Conservation (phyloP, 2,113 vertebrate genomes). For the Prunella himalayana region DNA sequence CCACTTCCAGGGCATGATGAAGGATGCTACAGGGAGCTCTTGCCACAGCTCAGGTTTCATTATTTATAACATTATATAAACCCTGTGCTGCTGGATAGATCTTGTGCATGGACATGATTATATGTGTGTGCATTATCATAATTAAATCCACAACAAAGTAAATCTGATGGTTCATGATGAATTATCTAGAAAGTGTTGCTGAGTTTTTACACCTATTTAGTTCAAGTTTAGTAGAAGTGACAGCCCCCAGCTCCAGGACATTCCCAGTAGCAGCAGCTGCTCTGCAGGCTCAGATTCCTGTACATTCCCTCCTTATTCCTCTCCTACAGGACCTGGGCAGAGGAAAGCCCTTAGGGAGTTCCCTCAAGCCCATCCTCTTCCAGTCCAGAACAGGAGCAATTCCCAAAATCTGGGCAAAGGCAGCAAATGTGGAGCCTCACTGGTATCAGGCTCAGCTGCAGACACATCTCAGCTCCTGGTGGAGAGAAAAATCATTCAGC, state of each 20-base stretch:
- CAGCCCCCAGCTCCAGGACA: not conserved
- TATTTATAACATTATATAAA: not conserved
- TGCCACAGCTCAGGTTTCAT: not conserved
- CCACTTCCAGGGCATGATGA: not conserved
- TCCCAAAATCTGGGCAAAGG: not conserved
- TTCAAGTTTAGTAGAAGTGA: not conserved
- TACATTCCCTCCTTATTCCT: fast-evolving
- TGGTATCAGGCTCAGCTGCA: not conserved
- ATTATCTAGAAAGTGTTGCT: fast-evolving
- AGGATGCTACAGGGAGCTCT: not conserved
- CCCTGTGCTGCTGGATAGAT: not conserved
- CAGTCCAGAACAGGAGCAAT: not conserved
- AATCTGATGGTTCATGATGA: not conserved
- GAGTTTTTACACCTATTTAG: not conserved
- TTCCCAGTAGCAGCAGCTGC: not conserved
- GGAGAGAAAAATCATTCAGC: not conserved
- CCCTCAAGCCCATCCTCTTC: not conserved
- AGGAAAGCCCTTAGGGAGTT: not conserved
- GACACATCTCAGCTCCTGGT: not conserved
- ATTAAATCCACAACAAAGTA: not conserved
- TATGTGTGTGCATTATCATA: not conserved
- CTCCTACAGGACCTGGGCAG: not conserved
- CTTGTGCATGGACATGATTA: fast-evolving
- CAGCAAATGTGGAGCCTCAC: not conserved
- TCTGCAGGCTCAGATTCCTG: not conserved